Evolutionary conservation across 1,140 invertebrate species (phyloP), one percentile per base, ranked within the genome.

Genomic region (Bombus ignitus): DNA sequence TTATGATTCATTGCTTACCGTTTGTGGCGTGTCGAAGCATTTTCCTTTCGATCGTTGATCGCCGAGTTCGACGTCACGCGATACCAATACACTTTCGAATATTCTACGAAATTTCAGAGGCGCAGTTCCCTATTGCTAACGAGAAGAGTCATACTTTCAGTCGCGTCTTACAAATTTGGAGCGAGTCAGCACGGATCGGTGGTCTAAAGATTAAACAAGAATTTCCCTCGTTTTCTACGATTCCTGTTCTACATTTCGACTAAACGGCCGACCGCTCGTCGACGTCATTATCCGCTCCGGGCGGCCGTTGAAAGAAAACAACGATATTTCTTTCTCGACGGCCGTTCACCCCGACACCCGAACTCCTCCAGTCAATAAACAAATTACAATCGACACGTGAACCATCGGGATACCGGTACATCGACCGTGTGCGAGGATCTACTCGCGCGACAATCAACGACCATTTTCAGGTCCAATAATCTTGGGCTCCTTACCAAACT

Each of bases 151-250:
- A 22, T 39, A 74, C 57, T 82, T 37, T 82, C 71, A 25, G 42
- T 37, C n/a, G 53, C 3, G 22, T 15, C 37, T 13, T n/a, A 35
- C 2, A 80, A 84, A 79, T 79, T 84, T 71, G 66, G 66, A 59
- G 47, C 82, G 44, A 53, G n/a, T 10, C 32, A 75, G 12, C 81
- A 85, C 77, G 83, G 83, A 85, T 85, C 83, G 83, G 32, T 80
- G 68, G 77, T 72, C 76, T 72, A 65, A 80, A 80, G 76, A 80
- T 72, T 80, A 73, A 79, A 65, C 83, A 28, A 70, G 83, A 72
- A 85, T 85, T 85, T 85, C 83, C 83, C 83, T 85, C 83, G 83
- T 85, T 85, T 80, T 85, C 83, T 85, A 79, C 78, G 84, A 81
- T 85, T 85, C 83, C 71, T 85, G 84, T 81, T 81, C 78, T 79